phyloP scores from a whole-genome alignment of 2,113 vertebrate genomes.

The Crotalus tigris region DNA sequence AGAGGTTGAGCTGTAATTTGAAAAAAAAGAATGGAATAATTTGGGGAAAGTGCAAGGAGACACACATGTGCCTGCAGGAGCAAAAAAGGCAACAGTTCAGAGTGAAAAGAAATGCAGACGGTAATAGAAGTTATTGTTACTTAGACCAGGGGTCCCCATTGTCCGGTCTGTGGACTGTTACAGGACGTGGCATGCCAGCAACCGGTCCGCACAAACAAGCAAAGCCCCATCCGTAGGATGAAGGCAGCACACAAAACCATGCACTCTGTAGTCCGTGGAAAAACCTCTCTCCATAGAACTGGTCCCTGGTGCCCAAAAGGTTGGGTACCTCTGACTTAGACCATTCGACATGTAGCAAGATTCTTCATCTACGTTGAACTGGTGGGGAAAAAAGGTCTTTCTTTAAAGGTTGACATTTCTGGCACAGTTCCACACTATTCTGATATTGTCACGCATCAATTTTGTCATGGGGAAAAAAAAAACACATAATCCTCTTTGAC shows the following conservation, averaged over 20 bases:
- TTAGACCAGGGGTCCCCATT: no score
- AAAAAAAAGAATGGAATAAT: background rate
- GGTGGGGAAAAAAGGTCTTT: background rate
- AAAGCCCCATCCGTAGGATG: no score
- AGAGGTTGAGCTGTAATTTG: background rate
- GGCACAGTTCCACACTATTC: background rate
- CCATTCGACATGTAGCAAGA: background rate
- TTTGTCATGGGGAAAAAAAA: background rate
- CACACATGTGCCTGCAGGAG: background rate
- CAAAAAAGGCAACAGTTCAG: background rate
- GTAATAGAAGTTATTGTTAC: background rate
- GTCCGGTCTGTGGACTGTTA: no score
- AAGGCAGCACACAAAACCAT: no score
- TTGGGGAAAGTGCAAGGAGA: background rate
- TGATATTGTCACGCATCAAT: background rate
- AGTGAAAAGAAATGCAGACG: background rate
- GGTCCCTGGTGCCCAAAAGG: no score
- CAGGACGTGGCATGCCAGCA: no score
- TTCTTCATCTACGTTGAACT: background rate
- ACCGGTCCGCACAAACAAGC: no score
- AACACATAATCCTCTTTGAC: background rate
- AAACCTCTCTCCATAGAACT: no score
- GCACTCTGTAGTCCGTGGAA: no score
- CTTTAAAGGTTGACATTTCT: background rate
- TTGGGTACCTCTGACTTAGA: no score